phyloP scores from a whole-genome alignment of 1,140 invertebrate genomes.

The Brachionus rotundiformis region DNA sequence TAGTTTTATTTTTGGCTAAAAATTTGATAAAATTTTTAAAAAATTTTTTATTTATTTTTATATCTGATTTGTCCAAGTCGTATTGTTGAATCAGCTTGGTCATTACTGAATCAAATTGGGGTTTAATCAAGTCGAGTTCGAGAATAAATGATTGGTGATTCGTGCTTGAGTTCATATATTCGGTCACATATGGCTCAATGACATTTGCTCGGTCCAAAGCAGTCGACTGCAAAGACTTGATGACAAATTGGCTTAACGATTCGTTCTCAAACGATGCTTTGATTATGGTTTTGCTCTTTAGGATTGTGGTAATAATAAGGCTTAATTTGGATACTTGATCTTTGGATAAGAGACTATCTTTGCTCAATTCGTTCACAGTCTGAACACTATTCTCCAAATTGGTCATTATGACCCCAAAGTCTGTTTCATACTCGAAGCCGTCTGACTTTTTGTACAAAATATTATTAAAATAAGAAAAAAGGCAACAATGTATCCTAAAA shows the following conservation, averaged over 20 bases:
- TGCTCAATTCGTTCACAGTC: not conserved
- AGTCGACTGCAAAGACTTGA: not conserved
- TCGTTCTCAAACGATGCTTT: not conserved
- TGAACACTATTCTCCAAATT: slow-evolving; percentile 6
- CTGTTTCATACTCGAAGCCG: not conserved
- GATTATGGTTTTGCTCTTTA: not conserved
- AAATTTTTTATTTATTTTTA: slow-evolving; percentile 35
- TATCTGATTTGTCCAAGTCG: not conserved
- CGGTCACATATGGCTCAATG: not conserved
- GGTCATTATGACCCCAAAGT: not conserved
- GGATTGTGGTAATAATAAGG: not conserved
- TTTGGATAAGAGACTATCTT: not conserved
- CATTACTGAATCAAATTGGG: not conserved
- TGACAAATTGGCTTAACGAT: not conserved
- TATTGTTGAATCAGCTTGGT: not conserved
- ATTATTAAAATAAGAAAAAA: no score
- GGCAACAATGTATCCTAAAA: no score
- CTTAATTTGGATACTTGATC: not conserved
- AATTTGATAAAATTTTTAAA: not conserved
- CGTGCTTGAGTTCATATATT: not conserved
- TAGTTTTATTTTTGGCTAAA: not conserved
- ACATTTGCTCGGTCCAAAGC: not conserved
- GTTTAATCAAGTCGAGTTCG: not conserved
- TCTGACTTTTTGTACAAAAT: not conserved
- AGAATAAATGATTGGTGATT: not conserved